A percentile compares a stretch with the other conserved stretches of the same genome.
Conservation (phyloP, 1,140 invertebrate genomes). For the Meloidogyne floridensis region DNA sequence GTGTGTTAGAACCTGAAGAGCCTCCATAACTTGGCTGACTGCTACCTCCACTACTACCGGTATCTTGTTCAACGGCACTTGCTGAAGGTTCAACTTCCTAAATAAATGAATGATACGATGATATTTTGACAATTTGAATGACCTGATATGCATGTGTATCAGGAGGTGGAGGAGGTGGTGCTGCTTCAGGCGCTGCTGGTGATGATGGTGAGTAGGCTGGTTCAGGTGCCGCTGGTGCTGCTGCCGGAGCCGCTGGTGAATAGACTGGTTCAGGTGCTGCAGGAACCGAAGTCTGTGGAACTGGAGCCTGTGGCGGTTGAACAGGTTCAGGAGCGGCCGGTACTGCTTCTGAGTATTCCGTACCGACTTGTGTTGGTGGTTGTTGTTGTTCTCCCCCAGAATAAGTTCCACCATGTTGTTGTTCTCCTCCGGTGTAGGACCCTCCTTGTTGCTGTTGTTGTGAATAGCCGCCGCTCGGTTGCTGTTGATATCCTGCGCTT, state of each 20-base stretch:
- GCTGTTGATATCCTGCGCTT: not conserved
- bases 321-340: constrained; percentile 4
- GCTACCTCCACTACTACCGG: not conserved
- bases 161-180: not conserved
- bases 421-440: not conserved
- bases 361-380: not conserved
- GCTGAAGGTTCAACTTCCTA: not conserved
- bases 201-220: constrained; percentile 2
- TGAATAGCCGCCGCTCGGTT: not conserved
- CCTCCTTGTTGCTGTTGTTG: constrained; percentile 6
- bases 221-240: constrained; percentile 3
- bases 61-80: not conserved
- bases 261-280: constrained; percentile 12
- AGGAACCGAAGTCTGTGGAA: constrained; percentile 18
- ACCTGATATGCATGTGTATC: constrained; percentile 2
- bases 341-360: constrained; percentile 9
- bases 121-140: not conserved
- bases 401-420: not conserved
- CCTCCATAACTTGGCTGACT: not conserved
- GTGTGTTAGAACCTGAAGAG: not conserved
- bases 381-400: not conserved
- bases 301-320: not conserved
- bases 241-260: not conserved
- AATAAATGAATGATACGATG: not conserved
- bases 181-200: not conserved